phyloP scores from a whole-genome alignment of 2,113 vertebrate species.

The Dromaius novaehollandiae region DNA sequence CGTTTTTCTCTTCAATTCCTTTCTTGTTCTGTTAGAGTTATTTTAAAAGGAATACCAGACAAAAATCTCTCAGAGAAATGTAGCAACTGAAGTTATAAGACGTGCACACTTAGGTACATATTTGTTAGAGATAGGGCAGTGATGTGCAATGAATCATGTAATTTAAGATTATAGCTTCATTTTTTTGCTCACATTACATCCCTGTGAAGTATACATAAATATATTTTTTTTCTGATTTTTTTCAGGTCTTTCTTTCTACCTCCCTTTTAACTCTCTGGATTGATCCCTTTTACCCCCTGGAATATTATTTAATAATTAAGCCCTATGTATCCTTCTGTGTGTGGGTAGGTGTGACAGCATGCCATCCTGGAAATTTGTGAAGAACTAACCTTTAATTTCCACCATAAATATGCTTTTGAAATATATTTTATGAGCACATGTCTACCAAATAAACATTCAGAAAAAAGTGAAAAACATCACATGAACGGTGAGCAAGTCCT shows the following conservation, averaged over 20 bases:
- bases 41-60: not conserved
- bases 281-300: not conserved
- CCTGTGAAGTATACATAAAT: not conserved
- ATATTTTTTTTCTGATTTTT: not conserved
- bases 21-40: not conserved
- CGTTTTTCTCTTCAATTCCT: not conserved
- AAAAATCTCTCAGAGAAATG: not conserved
- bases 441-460: not conserved
- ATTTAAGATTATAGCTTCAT: not conserved
- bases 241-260: not conserved
- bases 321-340: not conserved
- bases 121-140: not conserved
- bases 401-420: not conserved
- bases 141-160: not conserved
- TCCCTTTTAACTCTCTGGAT: not conserved
- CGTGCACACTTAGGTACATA: not conserved
- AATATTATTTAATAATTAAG: not conserved
- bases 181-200: not conserved
- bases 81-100: not conserved
- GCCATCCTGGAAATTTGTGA: not conserved
- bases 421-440: not conserved
- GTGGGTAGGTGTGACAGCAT: not conserved
- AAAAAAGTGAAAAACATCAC: not conserved
- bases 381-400: not conserved
- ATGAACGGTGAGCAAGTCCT: not conserved